These are phyloP conservation scores for Dryobota labecula DNA, from an alignment of 2,888 invertebrate genomes.

Conservation along the genomic window DNA sequence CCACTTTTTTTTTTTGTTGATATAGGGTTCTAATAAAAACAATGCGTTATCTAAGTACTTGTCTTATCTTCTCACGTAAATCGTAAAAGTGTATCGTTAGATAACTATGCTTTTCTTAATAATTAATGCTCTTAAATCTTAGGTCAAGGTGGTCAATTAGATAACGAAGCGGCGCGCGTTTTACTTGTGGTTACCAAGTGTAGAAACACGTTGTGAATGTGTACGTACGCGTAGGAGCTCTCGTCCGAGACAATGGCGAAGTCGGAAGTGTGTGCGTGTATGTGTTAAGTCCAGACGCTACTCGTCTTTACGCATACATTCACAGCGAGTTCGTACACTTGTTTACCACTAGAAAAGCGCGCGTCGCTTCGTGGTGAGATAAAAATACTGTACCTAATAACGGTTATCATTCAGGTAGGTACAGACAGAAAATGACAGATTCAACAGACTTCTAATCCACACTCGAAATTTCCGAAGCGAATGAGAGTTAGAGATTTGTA, in stretches of 20 bases:
- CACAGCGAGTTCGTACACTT: no score
- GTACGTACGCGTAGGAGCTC: no score
- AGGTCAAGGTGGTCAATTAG: conserved; percentile 1
- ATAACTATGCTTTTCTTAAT: conserved; percentile 1
- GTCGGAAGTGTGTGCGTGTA: no score
- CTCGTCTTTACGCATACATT: no score
- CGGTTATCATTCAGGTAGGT: not conserved
- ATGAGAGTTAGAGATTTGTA: conserved; percentile 26
- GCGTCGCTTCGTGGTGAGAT: no score
- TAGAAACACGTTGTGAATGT: no score
- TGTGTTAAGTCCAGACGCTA: no score
- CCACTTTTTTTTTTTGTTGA: not conserved
- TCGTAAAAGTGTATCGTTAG: not conserved
- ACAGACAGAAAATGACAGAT: not conserved
- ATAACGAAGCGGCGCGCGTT: no score
- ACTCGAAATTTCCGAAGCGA: conserved; percentile 18
- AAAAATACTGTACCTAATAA: not conserved
- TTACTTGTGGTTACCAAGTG: no score
- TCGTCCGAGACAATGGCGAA: no score
- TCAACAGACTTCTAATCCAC: not conserved
- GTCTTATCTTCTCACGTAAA: conserved; percentile 10
- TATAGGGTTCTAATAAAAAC: conserved; percentile 2
- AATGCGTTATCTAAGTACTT: not conserved
- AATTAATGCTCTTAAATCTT: not conserved
- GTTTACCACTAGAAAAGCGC: no score